Base-by-base conservation (phyloP, 64 coral and sea anemone genomes). In the Dendrophyllia cribrosa region DNA sequence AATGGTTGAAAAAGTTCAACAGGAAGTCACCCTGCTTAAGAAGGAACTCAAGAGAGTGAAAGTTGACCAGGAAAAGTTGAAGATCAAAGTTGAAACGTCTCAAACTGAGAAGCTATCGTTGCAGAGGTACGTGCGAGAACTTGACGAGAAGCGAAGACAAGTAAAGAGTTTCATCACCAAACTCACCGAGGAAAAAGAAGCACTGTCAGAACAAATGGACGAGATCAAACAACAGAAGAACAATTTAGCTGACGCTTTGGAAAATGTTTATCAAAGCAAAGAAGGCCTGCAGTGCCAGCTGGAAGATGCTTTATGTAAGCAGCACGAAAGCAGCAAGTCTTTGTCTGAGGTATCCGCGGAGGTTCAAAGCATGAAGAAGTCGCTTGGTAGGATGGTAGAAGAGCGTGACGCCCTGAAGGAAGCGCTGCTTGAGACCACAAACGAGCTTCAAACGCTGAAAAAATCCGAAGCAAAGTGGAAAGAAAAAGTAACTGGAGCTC, bases 251-350 rank as follows among this genome's bases (percentile, higher is more conserved):
- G 96, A 98, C 74, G 95, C 95, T 24, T 88, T 97, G 58, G 95
- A 97, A 86, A 97, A 97, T 78, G 91, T 97, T 67, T 97, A 97
- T 68, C 95, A 94, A 94, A 94, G 92, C 81, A 97, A 97, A 62
- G 95, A 97, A 74, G 84, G 88, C 6, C 79, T 97, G 6, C 95
- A 97, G 51, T 87, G 75, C 15, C 77, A 88, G 20, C 65, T 94
- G 64, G 88, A 86, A 51, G 93, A 86, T 68, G 88, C 95, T 48
- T 87, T 97, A 43, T 74, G 75, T 44, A 97, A 97, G 81, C 95
- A 97, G 53, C 90, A 97, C 20, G 88, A 97, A 60, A 93, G 82
- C 12, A 91, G 74, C 16, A 89, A 79, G 43, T 89, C 92, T 22
- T 53, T 97, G 43, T 69, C 63, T 43, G 95, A 97, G 65, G 76